Evolutionary conservation across 1,140 invertebrate genomes (phyloP).

Genomic region (Drosophila serrata): DNA sequence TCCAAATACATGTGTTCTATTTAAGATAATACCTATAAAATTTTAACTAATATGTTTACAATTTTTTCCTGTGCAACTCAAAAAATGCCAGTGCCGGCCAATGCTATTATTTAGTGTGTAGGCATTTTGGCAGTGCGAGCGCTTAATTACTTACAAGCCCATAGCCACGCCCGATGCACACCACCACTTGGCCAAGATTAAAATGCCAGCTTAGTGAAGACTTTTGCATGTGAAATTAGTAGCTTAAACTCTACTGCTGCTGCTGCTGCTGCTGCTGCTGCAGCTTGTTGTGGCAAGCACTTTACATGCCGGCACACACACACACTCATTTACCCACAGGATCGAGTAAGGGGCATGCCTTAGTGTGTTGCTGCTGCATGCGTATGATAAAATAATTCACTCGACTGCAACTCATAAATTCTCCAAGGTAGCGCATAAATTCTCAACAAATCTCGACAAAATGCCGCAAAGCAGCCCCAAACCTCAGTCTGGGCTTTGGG

Average conservation of each 20-base stretch:
- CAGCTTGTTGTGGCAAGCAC: slow-evolving; percentile 76
- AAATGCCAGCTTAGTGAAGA: slow-evolving; percentile 80
- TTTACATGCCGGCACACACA: slow-evolving; percentile 37
- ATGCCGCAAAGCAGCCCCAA: slow-evolving; percentile 79
- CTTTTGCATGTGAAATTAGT: slow-evolving; percentile 84
- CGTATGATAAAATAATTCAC: slow-evolving; percentile 84
- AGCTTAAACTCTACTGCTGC: slow-evolving; percentile 66
- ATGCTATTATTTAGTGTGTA: slow-evolving; percentile 77
- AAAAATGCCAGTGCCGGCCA: slow-evolving; percentile 1
- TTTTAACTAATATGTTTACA: too few relatives aligned
- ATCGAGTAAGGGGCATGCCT: neutral
- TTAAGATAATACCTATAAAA: too few relatives aligned
- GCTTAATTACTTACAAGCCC: slow-evolving; percentile 78
- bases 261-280: slow-evolving; percentile 17
- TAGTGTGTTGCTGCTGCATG: slow-evolving; percentile 73
- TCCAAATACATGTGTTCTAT: neutral
- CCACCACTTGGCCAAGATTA: slow-evolving; percentile 75
- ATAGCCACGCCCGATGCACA: slow-evolving; percentile 48
- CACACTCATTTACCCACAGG: neutral
- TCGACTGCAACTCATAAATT: slow-evolving; percentile 84
- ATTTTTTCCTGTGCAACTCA: neutral
- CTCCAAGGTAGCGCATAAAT: slow-evolving; percentile 83
- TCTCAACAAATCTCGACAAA: slow-evolving; percentile 82
- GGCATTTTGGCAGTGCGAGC: slow-evolving; percentile 70
- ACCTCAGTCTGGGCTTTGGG: slow-evolving; percentile 54